phyloP scores from a whole-genome alignment of 2,797 vertebrate species.

The Pelochelys cantorii region DNA sequence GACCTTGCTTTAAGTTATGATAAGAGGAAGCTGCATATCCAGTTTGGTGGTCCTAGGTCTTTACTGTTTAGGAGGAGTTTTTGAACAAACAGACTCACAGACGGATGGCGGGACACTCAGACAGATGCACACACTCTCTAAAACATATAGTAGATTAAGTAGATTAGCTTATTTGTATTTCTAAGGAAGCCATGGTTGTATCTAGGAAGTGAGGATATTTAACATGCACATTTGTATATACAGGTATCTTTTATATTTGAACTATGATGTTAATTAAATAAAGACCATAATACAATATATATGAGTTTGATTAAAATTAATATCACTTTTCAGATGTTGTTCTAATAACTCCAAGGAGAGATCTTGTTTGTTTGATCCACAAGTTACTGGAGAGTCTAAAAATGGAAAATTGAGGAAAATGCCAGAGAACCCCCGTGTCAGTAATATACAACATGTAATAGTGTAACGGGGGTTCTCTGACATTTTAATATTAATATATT shows the following conservation, averaged over 20 bases:
- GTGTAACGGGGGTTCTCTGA: no score
- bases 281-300: background rate
- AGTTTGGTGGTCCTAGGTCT: no score
- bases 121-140: no score
- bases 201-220: background rate
- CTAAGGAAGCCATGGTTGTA: background rate
- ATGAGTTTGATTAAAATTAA: background rate
- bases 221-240: no score
- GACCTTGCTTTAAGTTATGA: no score
- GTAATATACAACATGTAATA: no score
- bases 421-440: background rate
- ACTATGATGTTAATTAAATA: background rate
- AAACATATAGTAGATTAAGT: background rate
- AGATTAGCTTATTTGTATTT: background rate
- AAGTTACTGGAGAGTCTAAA: background rate
- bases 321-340: no score
- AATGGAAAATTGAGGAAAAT: rapidly evolving
- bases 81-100: no score
- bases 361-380: background rate
- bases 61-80: no score
- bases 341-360: background rate
- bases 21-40: no score
- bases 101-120: no score
- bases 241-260: background rate
- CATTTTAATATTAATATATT: background rate